A percentile compares a stretch with the other conserved stretches of the same genome.
Evolutionary conservation across 2,113 vertebrate genomes (phyloP).

Genomic region (Hippolais icterina): DNA sequence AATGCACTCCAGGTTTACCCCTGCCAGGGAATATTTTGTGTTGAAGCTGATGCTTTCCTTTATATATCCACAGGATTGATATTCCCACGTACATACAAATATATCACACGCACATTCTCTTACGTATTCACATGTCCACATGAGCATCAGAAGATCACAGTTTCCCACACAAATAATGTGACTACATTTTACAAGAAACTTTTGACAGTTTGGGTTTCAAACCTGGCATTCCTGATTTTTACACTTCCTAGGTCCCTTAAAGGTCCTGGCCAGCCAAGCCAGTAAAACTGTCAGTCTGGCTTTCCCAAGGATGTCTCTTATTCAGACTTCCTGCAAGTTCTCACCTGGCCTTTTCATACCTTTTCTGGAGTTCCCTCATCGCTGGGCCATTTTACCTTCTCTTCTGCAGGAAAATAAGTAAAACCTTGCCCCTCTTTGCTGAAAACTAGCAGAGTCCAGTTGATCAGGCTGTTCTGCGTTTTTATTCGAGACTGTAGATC

Average conservation of each 20-base stretch:
- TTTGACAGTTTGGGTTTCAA: not conserved
- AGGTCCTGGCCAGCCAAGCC: not conserved
- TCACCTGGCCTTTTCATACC: not conserved
- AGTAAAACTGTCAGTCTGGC: not conserved
- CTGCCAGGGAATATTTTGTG: not conserved
- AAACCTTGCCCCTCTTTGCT: not conserved
- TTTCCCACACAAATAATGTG: not conserved
- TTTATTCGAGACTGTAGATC: not conserved
- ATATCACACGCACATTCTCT: not conserved
- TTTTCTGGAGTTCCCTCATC: not conserved
- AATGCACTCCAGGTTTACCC: not conserved
- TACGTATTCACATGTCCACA: not conserved
- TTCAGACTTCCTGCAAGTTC: not conserved
- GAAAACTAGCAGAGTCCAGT: not conserved
- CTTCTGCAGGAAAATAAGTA: not conserved
- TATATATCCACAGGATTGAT: not conserved
- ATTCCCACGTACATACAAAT: not conserved
- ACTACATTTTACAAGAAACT: not conserved
- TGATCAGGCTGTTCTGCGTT: not conserved
- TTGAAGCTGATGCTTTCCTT: not conserved
- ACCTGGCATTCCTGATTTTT: not conserved
- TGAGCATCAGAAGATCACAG: not conserved
- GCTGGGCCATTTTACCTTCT: not conserved
- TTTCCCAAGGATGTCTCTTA: not conserved
- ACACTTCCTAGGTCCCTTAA: not conserved